Conservation (phyloP, 2,113 vertebrate genomes). For the Gambusia holbrooki region DNA sequence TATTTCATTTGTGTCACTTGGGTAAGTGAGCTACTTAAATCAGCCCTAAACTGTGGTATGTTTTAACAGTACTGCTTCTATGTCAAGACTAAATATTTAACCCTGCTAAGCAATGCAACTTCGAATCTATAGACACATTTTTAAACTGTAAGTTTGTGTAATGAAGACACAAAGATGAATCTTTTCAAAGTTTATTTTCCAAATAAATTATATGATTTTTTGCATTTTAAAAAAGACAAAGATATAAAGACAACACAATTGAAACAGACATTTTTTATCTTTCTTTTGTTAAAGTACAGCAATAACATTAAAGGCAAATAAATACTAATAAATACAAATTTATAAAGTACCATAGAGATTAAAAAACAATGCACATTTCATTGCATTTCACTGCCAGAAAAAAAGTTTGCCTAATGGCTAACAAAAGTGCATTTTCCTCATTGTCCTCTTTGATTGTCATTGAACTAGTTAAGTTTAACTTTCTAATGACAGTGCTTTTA, state of each 20-base stretch:
- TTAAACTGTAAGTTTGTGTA: neutral
- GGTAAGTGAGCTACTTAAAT: constrained; percentile 1
- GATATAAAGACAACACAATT: constrained; percentile 60
- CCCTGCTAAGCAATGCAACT: neutral
- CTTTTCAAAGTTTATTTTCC: constrained; percentile 29
- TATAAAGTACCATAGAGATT: constrained; percentile 14
- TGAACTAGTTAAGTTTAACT: constrained; percentile 6
- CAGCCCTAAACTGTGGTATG: neutral
- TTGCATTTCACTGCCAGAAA: constrained; percentile 39
- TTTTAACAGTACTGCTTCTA: neutral
- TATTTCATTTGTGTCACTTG: constrained; percentile 5
- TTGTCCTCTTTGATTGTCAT: constrained; percentile 34
- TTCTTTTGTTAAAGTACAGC: constrained; percentile 42
- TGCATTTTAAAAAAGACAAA: constrained; percentile 37
- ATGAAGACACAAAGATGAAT: constrained; percentile 3
- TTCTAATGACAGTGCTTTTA: constrained; percentile 4
- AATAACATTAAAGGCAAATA: constrained; percentile 44
- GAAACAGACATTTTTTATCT: constrained; percentile 44
- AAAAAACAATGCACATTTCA: constrained; percentile 33
- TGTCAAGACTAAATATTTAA: neutral
- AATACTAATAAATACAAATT: constrained; percentile 64
- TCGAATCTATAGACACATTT: neutral
- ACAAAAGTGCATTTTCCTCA: constrained; percentile 48
- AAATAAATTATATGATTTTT: constrained; percentile 51
- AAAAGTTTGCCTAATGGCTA: constrained; percentile 32